Conservation (phyloP, 2,113 vertebrate genomes). For the Nesospiza acunhae region DNA sequence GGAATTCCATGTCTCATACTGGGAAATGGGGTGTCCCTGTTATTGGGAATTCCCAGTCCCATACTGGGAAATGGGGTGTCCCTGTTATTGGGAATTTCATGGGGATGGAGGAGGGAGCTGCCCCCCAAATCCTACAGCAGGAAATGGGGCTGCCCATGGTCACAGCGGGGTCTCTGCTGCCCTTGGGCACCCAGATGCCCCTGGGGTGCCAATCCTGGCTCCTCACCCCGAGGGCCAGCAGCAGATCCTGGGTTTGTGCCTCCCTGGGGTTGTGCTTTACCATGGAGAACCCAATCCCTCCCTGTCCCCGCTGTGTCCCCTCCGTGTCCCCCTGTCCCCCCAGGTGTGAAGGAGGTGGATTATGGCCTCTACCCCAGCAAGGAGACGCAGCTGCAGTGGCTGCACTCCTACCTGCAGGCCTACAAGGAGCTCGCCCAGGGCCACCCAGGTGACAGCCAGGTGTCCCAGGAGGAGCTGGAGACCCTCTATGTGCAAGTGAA, state of each 20-base stretch:
- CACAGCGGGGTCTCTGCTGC: neutral
- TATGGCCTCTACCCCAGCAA: slow-evolving; percentile 83
- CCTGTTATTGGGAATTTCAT: too few species aligned
- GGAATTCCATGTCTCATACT: too few species aligned
- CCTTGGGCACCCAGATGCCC: rapidly evolving
- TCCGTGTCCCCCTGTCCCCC: neutral
- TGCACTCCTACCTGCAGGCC: slow-evolving; percentile 86
- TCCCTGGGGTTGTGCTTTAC: neutral
- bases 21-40: too few species aligned
- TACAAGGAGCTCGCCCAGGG: slow-evolving; percentile 85
- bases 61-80: too few species aligned
- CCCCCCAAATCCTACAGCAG: neutral
- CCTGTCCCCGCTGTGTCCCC: neutral
- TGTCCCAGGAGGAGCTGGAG: slow-evolving; percentile 85
- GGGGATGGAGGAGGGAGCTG: rapidly evolving
- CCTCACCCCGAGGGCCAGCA: neutral
- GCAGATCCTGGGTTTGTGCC: rapidly evolving
- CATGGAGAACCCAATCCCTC: neutral
- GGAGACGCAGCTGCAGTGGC: slow-evolving; percentile 90
- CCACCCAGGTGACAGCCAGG: slow-evolving; percentile 68
- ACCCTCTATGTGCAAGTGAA: slow-evolving; percentile 93
- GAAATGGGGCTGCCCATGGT: rapidly evolving
- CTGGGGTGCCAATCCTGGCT: neutral
- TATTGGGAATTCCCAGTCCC: too few species aligned
- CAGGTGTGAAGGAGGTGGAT: slow-evolving; percentile 91